These are phyloP conservation scores for Aricia artaxerxes DNA, from an alignment of 2,888 invertebrate species.

Conservation along the genomic window DNA sequence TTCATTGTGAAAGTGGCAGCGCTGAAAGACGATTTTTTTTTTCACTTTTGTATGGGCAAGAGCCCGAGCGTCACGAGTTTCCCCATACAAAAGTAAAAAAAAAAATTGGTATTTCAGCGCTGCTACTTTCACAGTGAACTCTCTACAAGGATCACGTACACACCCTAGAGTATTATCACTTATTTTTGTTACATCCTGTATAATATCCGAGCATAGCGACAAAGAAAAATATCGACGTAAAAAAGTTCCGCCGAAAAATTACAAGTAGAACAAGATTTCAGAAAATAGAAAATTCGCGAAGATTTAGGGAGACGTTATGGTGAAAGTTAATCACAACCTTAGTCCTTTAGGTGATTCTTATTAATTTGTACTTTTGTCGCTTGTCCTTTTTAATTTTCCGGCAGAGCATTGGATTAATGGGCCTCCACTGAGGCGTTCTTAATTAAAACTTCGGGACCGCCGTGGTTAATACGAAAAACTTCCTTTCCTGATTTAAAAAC, in stretches of 20 bases:
- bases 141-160: no score
- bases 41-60: no score
- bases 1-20: no score
- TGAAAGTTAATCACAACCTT: conserved; percentile 32
- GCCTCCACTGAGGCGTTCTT: conserved; percentile 55
- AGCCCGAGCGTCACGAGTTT: no score
- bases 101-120: no score
- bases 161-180: no score
- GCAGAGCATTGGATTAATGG: conserved; percentile 65
- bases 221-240: neutral
- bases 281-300: conserved; percentile 27
- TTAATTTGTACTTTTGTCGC: conserved; percentile 64
- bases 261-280: neutral
- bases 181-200: neutral
- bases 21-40: no score
- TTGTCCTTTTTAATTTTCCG: conserved; percentile 59
- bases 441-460: conserved; percentile 69
- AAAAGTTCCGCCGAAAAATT: neutral
- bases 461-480: conserved; percentile 58
- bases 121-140: no score
- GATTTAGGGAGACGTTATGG: conserved; percentile 18
- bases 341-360: conserved; percentile 59
- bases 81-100: no score
- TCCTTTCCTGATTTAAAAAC: conserved; percentile 35
- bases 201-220: neutral